A percentile compares a stretch with the other conserved stretches of the same genome.
These are phyloP conservation scores for Todiramphus chloris DNA, from an alignment of 2,113 vertebrate genomes.

Conservation along the genomic window DNA sequence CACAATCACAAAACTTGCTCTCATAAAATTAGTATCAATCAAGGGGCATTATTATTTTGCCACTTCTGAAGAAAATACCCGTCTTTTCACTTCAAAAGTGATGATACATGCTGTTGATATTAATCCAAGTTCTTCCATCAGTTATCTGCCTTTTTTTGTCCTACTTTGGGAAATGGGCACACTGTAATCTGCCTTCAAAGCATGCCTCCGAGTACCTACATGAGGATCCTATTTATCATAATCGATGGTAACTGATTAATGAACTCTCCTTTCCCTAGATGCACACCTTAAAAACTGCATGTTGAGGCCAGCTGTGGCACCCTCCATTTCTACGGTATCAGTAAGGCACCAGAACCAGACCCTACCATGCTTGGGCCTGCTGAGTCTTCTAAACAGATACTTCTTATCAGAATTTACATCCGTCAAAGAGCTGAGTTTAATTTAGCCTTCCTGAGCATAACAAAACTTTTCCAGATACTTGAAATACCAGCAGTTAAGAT, in stretches of 20 bases:
- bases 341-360: not conserved
- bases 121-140: not conserved
- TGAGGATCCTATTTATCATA: not conserved
- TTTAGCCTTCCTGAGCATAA: not conserved
- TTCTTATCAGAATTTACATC: not conserved
- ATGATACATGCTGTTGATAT: not conserved
- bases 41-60: not conserved
- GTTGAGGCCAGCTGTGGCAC: not conserved
- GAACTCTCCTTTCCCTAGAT: not conserved
- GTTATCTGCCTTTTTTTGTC: not conserved
- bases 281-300: not conserved
- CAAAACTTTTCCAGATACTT: not conserved
- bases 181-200: not conserved
- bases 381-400: not conserved
- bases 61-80: not conserved
- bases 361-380: not conserved
- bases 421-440: not conserved
- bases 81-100: not conserved
- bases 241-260: not conserved
- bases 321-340: not conserved
- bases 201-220: not conserved
- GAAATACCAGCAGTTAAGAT: not conserved
- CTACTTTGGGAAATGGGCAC: not conserved
- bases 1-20: not conserved
- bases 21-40: not conserved